Base-by-base conservation (phyloP, 2,888 invertebrate genomes). In the Rhagonycha lutea region DNA sequence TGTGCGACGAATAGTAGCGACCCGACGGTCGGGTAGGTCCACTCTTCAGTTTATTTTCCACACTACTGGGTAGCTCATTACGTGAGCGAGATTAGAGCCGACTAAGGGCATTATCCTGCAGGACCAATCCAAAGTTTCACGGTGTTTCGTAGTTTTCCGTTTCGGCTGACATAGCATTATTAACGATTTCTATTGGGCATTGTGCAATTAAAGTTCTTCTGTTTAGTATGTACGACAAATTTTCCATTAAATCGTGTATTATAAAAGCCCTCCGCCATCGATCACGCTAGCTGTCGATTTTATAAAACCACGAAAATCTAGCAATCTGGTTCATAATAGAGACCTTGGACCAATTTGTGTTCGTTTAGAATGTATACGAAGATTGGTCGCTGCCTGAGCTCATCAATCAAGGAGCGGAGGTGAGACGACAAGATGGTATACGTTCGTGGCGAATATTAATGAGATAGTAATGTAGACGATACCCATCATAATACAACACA, bases 361-460 rank as follows among this genome's bases (percentile, higher is more conserved):
- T 85, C 85, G 85, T 85, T 86, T 85, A 85, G 85, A 85, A 85
- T 86, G 84, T 83, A 81, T 76, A 79, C 75, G 81, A 82, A 84
- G 84, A 81, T 83, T 81, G 82, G 80, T 77, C 80, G 80, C 77
- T 77, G 81, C 68, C 79, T 77, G 82, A 83, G 83, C 84, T 85
- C 85, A 86, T 86, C 86, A 86, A 86, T 86, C 85, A 86, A 83
- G 81, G 76, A 81, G 83, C 82, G 81, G 82, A 84, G 84, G 85
- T 84, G 83, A 83, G 85, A 83, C 82, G 84, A 84, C 85, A 84
- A 84, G 85, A 86, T 86, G 84, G 85, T 84, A 83, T 84, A 84
- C 82, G 83, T 85, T 84, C 82, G 84, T 84, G 81, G 80, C 81
- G 86, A 86, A 86, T 86, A 86, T 86, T 86, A 86, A 86, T 85